Percentiles rank a stretch among this genome's conserved stretches.
Conservation (phyloP, 2,888 invertebrate genomes). For the Chrysolina americana region DNA sequence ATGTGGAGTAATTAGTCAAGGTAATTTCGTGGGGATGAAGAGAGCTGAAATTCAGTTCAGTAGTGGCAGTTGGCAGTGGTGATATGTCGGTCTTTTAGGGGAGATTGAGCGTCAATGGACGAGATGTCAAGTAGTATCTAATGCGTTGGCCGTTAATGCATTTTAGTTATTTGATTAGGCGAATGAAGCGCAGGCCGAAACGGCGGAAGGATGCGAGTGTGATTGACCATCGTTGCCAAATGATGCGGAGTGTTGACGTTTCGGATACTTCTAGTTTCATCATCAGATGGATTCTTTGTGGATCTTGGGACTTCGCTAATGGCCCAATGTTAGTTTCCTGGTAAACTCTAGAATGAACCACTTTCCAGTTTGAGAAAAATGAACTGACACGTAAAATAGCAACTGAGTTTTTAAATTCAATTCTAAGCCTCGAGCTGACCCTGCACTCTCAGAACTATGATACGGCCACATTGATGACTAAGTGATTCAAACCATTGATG, state of each 20-base stretch:
- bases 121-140: constrained; percentile 14
- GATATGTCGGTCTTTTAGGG: constrained; percentile 16
- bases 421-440: too few relatives aligned
- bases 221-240: constrained; percentile 27
- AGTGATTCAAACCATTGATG: too few relatives aligned
- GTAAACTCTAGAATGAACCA: not conserved
- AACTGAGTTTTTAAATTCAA: not conserved
- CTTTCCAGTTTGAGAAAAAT: too few relatives aligned
- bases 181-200: constrained; percentile 36
- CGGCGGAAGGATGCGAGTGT: constrained; percentile 24
- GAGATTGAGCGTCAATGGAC: constrained; percentile 1
- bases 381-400: not conserved
- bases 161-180: constrained; percentile 55
- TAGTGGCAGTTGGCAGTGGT: not conserved
- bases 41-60: constrained; percentile 7
- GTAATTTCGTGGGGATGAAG: not conserved
- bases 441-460: too few relatives aligned
- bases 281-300: not conserved
- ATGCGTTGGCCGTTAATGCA: constrained; percentile 47
- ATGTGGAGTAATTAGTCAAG: constrained; percentile 2
- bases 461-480: too few relatives aligned
- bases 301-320: too few relatives aligned
- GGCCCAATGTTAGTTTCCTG: not conserved
- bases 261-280: not conserved
- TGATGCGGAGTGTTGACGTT: not conserved